These are phyloP conservation scores for Brachyopa scutellaris DNA, from an alignment of 2,888 invertebrate genomes.

Conservation along the genomic window DNA sequence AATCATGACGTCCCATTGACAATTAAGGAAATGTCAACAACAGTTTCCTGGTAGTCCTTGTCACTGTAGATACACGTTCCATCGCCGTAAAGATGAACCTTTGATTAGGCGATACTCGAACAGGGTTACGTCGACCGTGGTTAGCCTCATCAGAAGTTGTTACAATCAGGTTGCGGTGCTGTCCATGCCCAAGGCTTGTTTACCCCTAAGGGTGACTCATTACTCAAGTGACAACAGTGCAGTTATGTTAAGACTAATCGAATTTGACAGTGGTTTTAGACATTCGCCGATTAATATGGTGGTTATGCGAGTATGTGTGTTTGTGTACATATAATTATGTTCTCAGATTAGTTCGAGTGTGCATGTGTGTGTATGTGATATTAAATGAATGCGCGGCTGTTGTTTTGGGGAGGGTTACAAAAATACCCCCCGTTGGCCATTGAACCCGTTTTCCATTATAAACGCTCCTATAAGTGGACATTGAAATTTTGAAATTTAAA, in stretches of 20 bases:
- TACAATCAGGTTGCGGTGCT: slow-evolving; percentile 22
- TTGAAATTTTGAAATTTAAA: not conserved
- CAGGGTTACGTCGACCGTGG: slow-evolving; percentile 3
- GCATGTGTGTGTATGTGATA: not conserved
- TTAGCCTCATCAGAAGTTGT: slow-evolving; percentile 36
- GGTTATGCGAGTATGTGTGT: not conserved
- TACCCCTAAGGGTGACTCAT: not conserved
- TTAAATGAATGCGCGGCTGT: too few relatives aligned
- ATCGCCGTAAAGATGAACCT: slow-evolving; percentile 19
- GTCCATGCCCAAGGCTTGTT: not conserved
- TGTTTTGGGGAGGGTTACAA: too few relatives aligned
- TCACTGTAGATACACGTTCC: slow-evolving; percentile 36
- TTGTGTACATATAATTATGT: not conserved
- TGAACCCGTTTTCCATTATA: not conserved
- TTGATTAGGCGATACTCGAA: not conserved
- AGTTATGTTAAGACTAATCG: slow-evolving; percentile 1
- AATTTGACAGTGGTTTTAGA: not conserved
- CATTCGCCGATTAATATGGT: too few relatives aligned
- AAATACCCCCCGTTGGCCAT: not conserved
- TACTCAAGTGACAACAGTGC: not conserved
- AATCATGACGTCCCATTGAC: slow-evolving; percentile 89
- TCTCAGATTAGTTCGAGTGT: not conserved
- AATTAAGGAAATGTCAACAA: slow-evolving; percentile 80
- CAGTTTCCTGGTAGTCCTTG: slow-evolving; percentile 62
- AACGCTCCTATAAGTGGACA: too few relatives aligned